Evolutionary conservation across 2,797 vertebrate species (phyloP), one percentile per base, ranked within the genome.

Genomic region (Diplodus puntazzo): DNA sequence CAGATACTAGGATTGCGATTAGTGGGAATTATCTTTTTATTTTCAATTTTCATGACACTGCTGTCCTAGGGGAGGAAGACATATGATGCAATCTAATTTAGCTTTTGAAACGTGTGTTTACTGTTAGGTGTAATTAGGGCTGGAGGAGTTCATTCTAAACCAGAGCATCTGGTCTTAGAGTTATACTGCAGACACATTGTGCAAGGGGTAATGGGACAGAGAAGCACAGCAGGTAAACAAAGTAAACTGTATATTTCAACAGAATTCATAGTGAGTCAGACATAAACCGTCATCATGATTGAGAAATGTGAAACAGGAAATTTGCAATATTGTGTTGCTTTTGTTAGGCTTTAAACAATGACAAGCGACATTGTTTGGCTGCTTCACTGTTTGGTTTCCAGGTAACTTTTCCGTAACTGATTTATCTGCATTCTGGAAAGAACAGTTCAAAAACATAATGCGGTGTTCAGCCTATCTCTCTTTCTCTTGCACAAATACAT

Each of bases 261-360:
- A 79, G 1, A 62, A n/a, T 78, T 8, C 42, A 45, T 21, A n/a
- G n/a, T 55, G n/a, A 68, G 8, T 23, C 18, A 58, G 17, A 69
- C 54, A 16, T 48, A 1, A 84, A 48, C n/a, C 3, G 21, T 68
- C 52, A 68, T 68, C 20, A 2, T 48, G 6, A 14, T 39, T 59
- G 61, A 67, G 69, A 39, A 77, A 81, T 11, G 18, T 45, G 18
- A 77, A 49, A 64, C n/a, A 54, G 67, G 21, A 69, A 62, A 60
- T 67, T 11, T 57, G 48, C 13, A 62, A 59, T 52, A 5, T 1
- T 46, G 14, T 46, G 34, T 14, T 52, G 59, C 4, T 67, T 60
- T 75, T 50, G 50, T 42, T 69, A 2, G 17, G 61, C 18, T 61
- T 4, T 18, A 21, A 66, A 63, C 6, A 2, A 7, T 5, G 46